Evolutionary conservation across 2,797 vertebrate genomes (phyloP).

Genomic region (Alectoris magna): DNA sequence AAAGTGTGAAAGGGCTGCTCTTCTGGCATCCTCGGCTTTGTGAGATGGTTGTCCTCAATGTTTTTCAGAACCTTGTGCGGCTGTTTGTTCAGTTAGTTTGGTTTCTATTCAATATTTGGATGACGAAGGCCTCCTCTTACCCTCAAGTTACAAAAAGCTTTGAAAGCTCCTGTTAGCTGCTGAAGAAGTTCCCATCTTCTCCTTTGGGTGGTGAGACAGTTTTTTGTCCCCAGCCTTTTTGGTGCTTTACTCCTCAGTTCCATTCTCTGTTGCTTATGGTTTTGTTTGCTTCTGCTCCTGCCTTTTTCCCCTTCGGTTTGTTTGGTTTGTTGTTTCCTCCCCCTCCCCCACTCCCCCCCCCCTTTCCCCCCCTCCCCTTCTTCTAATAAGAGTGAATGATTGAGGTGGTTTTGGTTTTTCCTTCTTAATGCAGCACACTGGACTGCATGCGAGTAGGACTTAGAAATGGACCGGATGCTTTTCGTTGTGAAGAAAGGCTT

Average conservation of each 20-base stretch:
- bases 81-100: slow-evolving; percentile 50
- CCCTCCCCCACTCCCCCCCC: no score
- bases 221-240: neutral
- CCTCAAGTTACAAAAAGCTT: neutral
- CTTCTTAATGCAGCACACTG: accelerated
- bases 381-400: neutral
- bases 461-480: neutral
- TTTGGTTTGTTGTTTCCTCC: neutral
- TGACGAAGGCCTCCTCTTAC: slow-evolving; percentile 35
- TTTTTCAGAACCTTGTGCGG: slow-evolving; percentile 54
- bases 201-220: neutral
- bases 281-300: neutral
- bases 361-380: accelerated
- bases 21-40: slow-evolving; percentile 63
- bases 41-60: slow-evolving; percentile 63
- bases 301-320: neutral
- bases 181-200: neutral
- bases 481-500: neutral
- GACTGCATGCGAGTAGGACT: neutral
- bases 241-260: neutral
- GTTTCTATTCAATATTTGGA: slow-evolving; percentile 36
- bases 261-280: neutral
- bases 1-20: slow-evolving; percentile 68
- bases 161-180: slow-evolving; percentile 26
- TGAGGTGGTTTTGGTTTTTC: neutral